phyloP scores from a whole-genome alignment of 2,113 vertebrate species.

The Daphoenositta chrysoptera region DNA sequence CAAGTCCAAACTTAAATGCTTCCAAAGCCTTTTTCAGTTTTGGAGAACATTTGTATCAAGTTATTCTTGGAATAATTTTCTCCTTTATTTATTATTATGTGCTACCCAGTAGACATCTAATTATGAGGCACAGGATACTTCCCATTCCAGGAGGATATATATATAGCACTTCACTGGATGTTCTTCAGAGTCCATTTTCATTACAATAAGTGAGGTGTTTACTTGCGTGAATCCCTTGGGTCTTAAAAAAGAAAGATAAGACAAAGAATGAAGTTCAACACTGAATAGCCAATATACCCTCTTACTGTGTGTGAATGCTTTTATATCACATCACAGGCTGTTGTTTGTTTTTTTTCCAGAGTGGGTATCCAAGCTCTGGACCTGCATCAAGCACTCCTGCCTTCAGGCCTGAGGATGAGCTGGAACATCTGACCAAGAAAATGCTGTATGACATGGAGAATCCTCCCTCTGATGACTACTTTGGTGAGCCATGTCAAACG shows the following conservation, averaged over 20 bases:
- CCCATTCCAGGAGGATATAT: background rate
- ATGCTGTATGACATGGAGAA: constrained; percentile 98
- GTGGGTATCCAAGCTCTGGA: constrained; percentile 59
- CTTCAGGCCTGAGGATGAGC: constrained; percentile 90
- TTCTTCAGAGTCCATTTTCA: constrained; percentile 12
- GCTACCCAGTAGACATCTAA: background rate
- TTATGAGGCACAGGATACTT: background rate
- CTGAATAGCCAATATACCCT: background rate
- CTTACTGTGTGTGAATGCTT: background rate
- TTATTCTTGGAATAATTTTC: constrained; percentile 29
- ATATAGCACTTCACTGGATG: background rate
- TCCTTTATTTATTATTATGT: constrained; percentile 31
- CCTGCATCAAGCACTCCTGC: constrained; percentile 48
- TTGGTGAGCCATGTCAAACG: constrained; percentile 76
- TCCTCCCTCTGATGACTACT: constrained; percentile 93
- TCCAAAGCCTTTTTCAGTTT: background rate
- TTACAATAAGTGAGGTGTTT: constrained; percentile 10
- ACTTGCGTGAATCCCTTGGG: background rate
- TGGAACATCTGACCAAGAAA: constrained; percentile 97
- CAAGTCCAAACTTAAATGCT: background rate
- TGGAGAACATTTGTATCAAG: constrained; percentile 1
- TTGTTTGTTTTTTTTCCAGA: constrained; percentile 36
- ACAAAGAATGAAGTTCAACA: background rate
- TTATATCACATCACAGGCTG: background rate
- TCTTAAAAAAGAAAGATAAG: background rate